phyloP scores from a whole-genome alignment of 1,140 invertebrate genomes.

The Himalopsyche phryganea region DNA sequence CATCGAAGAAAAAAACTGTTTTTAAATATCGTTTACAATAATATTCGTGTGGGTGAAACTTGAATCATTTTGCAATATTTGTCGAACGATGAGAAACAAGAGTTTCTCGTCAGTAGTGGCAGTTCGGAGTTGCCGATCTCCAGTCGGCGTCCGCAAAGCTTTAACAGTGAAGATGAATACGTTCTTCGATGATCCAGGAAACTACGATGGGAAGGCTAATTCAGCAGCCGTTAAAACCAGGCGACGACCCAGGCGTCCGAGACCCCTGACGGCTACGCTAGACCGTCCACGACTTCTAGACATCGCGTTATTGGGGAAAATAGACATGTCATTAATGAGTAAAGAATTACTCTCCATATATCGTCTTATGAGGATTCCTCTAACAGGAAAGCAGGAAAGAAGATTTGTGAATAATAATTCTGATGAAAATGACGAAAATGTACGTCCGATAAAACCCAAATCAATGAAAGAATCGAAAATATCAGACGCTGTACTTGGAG shows the following conservation, averaged over 20 bases:
- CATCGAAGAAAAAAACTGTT: too few species aligned
- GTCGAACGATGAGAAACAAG: conserved; percentile 10
- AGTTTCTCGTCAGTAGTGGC: conserved; percentile 10
- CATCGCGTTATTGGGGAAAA: conserved; percentile 50
- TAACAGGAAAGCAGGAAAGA: not conserved
- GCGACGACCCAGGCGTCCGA: conserved; percentile 29
- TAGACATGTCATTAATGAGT: conserved; percentile 60
- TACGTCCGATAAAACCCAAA: not conserved
- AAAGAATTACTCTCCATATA: conserved; percentile 49
- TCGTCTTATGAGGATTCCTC: conserved; percentile 22
- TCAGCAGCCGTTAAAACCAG: conserved; percentile 34
- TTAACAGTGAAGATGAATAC: conserved; percentile 32
- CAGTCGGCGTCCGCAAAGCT: conserved; percentile 8
- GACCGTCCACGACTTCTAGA: conserved; percentile 57
- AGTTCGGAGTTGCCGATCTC: conserved; percentile 5
- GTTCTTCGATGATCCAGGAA: conserved; percentile 34
- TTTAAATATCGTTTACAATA: too few species aligned
- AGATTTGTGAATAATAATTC: not conserved
- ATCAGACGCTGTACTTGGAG: conserved; percentile 9
- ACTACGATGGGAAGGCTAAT: not conserved
- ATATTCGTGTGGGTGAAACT: too few species aligned
- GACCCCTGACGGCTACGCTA: conserved; percentile 58
- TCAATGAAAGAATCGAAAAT: conserved; percentile 10
- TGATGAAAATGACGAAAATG: not conserved
- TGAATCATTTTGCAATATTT: too few species aligned